phyloP scores from a whole-genome alignment of 1,140 invertebrate genomes.

The Drosophila mojavensis region DNA sequence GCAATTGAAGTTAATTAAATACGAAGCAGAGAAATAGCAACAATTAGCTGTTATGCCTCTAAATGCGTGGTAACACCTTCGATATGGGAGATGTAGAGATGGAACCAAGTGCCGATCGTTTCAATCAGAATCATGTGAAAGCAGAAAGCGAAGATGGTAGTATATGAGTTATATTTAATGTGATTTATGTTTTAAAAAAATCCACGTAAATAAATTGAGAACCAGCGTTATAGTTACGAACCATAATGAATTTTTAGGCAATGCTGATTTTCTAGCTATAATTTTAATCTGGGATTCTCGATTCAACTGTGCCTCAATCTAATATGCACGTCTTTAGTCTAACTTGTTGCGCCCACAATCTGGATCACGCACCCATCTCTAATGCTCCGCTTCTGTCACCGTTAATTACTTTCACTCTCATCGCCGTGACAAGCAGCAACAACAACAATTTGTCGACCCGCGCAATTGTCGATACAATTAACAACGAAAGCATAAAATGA shows the following conservation, averaged over 20 bases:
- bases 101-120: not conserved
- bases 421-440: constrained; percentile 24
- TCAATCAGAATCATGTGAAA: no score
- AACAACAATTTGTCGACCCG: constrained; percentile 63
- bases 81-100: not conserved
- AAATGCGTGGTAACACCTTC: constrained; percentile 57
- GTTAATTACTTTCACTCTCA: constrained; percentile 75
- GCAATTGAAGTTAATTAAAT: constrained; percentile 79
- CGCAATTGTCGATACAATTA: constrained; percentile 53
- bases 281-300: no score
- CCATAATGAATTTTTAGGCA: no score
- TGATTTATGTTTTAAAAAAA: no score
- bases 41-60: constrained; percentile 53
- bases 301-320: no score
- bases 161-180: no score
- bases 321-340: no score
- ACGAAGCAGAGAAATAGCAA: constrained; percentile 43
- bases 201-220: no score
- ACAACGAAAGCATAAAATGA: constrained; percentile 59
- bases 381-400: constrained; percentile 21
- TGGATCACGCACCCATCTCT: not conserved
- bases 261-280: no score
- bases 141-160: no score
- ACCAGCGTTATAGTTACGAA: no score
- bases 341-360: no score